These are phyloP conservation scores for Synergus gifuensis DNA, from an alignment of 2,888 invertebrate genomes.

Conservation along the genomic window DNA sequence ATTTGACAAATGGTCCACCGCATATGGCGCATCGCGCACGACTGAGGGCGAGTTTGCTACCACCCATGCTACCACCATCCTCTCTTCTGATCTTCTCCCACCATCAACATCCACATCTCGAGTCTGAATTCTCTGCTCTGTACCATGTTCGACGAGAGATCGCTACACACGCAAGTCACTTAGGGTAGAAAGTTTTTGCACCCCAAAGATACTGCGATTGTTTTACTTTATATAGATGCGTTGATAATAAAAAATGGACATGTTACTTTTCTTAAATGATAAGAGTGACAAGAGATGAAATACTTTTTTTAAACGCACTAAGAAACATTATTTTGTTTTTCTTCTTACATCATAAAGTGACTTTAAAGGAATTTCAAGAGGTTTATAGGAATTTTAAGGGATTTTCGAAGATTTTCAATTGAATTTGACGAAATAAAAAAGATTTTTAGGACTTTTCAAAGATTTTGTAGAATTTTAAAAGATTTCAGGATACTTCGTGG, in stretches of 20 bases:
- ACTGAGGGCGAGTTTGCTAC: constrained; percentile 65
- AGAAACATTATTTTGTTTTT: too few species aligned
- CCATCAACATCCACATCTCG: constrained; percentile 48
- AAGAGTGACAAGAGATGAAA: too few species aligned
- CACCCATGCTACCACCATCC: constrained; percentile 60
- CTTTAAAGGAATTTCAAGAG: too few species aligned
- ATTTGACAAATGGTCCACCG: constrained; percentile 69
- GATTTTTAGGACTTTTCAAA: too few species aligned
- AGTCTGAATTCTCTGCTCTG: not conserved
- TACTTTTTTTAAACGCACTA: too few species aligned
- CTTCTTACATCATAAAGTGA: too few species aligned
- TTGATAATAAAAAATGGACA: not conserved
- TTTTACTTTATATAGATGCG: not conserved
- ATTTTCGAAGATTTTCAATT: too few species aligned
- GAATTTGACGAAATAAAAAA: too few species aligned
- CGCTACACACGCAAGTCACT: constrained; percentile 24
- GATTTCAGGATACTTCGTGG: too few species aligned
- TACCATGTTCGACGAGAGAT: not conserved
- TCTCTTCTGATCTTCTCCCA: constrained; percentile 66
- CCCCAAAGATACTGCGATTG: not conserved
- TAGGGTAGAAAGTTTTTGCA: not conserved
- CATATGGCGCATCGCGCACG: constrained; percentile 74
- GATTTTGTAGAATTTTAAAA: too few species aligned
- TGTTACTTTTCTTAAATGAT: not conserved
- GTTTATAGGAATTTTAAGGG: too few species aligned